phyloP scores from a whole-genome alignment of 2,113 vertebrate species.

The Ramphastos sulfuratus region DNA sequence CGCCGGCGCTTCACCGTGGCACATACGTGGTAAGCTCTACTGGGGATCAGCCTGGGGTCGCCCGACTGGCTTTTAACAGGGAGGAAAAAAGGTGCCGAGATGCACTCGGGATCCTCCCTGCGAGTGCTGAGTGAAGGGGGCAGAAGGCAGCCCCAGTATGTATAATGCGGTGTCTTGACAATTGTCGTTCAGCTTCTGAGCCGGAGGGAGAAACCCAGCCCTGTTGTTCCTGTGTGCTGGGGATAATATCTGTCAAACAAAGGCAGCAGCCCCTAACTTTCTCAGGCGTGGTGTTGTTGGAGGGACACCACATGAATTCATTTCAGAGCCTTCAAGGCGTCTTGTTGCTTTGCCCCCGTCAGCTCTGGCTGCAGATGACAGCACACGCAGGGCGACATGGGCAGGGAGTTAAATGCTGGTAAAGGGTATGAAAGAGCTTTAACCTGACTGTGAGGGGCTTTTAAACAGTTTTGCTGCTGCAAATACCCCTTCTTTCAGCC shows the following conservation, averaged over 20 bases:
- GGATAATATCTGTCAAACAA: background rate
- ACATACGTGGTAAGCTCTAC: conserved; percentile 91
- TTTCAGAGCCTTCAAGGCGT: background rate
- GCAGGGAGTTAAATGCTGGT: background rate
- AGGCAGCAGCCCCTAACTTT: conserved; percentile 32
- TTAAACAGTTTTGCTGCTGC: background rate
- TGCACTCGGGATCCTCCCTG: background rate
- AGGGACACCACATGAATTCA: background rate
- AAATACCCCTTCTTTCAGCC: background rate
- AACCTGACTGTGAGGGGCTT: background rate
- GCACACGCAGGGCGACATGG: background rate
- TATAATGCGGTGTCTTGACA: background rate
- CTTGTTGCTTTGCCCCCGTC: accelerated
- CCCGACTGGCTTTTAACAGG: background rate
- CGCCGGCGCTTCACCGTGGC: conserved; percentile 96
- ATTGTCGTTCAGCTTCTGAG: background rate
- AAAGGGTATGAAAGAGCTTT: background rate
- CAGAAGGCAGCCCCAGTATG: background rate
- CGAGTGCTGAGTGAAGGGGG: background rate
- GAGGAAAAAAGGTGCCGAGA: background rate
- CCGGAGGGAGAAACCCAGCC: background rate
- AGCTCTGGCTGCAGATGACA: background rate
- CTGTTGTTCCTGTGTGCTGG: background rate
- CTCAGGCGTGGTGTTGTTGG: background rate
- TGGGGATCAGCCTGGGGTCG: background rate